Evolutionary conservation across 2,113 vertebrate species (phyloP).

Genomic region (Catharus bicknelli): DNA sequence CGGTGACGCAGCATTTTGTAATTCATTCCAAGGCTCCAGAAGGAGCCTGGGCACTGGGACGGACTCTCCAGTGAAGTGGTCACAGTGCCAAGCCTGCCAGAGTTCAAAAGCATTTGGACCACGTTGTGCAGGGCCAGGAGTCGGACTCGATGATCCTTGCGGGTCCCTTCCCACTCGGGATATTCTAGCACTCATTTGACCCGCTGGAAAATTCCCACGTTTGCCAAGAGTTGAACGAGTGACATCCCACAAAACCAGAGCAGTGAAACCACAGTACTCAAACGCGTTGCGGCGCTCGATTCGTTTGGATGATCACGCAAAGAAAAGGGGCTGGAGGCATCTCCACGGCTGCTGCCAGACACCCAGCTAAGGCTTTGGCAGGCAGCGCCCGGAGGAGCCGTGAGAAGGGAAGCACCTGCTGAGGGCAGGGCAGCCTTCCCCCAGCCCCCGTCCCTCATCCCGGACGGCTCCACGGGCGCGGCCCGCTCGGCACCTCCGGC

Average conservation of each 20-base stretch:
- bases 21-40: neutral
- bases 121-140: neutral
- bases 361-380: rapidly evolving
- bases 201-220: rapidly evolving
- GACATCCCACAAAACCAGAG: rapidly evolving
- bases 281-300: rapidly evolving
- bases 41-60: neutral
- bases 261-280: neutral
- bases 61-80: neutral
- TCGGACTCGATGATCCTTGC: neutral
- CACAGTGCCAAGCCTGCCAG: neutral
- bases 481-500: neutral
- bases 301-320: rapidly evolving
- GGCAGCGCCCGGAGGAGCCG: neutral
- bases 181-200: neutral
- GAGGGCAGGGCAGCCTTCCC: neutral
- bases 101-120: neutral
- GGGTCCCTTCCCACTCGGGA: neutral
- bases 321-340: rapidly evolving
- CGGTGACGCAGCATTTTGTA: neutral
- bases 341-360: neutral
- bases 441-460: neutral
- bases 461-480: neutral
- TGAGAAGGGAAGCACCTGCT: rapidly evolving
- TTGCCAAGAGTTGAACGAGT: neutral